Percentiles rank a stretch among this genome's conserved stretches.
phyloP scores from a whole-genome alignment of 2,888 invertebrate genomes.

The Kuschelorhynchus macadamiae region DNA sequence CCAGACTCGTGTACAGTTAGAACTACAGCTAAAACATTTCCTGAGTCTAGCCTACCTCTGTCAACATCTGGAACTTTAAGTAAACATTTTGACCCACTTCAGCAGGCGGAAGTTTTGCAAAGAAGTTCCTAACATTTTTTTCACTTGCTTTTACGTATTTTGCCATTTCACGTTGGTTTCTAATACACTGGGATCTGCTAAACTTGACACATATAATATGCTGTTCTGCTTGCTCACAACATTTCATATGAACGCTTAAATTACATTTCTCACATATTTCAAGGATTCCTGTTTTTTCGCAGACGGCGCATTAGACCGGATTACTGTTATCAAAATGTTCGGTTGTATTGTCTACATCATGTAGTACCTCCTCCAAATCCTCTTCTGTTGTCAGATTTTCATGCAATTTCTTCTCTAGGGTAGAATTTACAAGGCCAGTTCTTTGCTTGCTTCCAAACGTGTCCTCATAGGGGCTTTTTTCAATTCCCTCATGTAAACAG shows the following conservation, averaged over 20 bases:
- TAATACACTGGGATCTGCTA: slow-evolving; percentile 8
- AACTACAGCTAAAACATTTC: too few relatives aligned
- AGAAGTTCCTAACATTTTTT: too few relatives aligned
- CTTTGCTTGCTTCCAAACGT: slow-evolving; percentile 4
- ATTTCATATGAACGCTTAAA: slow-evolving; percentile 37
- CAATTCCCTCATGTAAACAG: not conserved
- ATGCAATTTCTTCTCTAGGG: slow-evolving; percentile 19
- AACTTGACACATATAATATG: slow-evolving; percentile 3
- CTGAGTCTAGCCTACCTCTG: too few relatives aligned
- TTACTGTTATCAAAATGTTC: too few relatives aligned
- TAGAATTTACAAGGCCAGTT: not conserved
- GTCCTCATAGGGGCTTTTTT: slow-evolving; percentile 5
- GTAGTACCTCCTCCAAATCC: not conserved
- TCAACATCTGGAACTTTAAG: too few relatives aligned
- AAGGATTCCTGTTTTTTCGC: slow-evolving; percentile 11
- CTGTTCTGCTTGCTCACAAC: slow-evolving; percentile 19
- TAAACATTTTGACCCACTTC: too few relatives aligned
- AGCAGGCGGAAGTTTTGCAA: too few relatives aligned
- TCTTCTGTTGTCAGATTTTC: slow-evolving; percentile 5
- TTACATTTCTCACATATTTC: slow-evolving; percentile 33
- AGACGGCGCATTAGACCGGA: not conserved
- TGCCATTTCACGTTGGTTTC: not conserved
- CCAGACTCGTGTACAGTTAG: too few relatives aligned
- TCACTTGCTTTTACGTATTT: not conserved
- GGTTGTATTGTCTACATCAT: not conserved